Evolutionary conservation across 2,113 vertebrate genomes (phyloP), one percentile per base, ranked within the genome.

Genomic region (Hyperopisus bebe): DNA sequence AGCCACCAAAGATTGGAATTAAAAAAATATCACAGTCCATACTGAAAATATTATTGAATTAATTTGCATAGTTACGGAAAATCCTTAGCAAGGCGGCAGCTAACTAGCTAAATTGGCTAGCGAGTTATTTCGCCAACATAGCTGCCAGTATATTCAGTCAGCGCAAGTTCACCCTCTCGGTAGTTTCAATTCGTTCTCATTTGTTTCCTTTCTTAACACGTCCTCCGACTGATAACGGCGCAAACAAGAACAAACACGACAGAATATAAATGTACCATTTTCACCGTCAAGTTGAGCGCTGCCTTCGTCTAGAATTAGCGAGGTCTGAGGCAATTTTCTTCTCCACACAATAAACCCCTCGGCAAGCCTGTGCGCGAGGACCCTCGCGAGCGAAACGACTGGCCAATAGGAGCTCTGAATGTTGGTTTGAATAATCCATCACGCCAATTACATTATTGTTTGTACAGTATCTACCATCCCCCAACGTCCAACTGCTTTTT

Each of bases 301-400:
- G 87, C 77, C n/a, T 83, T 70, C 58, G 62, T 66, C 10, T 39
- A 80, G 9, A 89, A 62, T 70, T 42, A 46, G 44, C 80, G 88
- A 88, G 88, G 44, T 83, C 90, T 27, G 44, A 48, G n/a, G 27
- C 77, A 86, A 90, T 89, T 88, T 88, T 88, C 90, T 66, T 44
- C 87, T 66, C 66, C 86, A 90, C 90, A 91, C 91, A 92, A 92
- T 91, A 91, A 92, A 88, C 55, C 89, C 21, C 83, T 82, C 86
- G 48, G 87, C 87, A 82, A 91, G 88, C 21, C 87, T 77, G 47
- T 85, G 83, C 77, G 87, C 87, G 48, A 88, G 90, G 89, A 90
- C 47, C 77, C 70, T 88, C 44, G 87, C 83, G 62, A 88, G 85
- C 31, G 51, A 74, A 21, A 21, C 84, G 19, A 5, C 11, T 51